Base-by-base conservation (phyloP, 2,888 invertebrate species). In the Tachina fera region DNA sequence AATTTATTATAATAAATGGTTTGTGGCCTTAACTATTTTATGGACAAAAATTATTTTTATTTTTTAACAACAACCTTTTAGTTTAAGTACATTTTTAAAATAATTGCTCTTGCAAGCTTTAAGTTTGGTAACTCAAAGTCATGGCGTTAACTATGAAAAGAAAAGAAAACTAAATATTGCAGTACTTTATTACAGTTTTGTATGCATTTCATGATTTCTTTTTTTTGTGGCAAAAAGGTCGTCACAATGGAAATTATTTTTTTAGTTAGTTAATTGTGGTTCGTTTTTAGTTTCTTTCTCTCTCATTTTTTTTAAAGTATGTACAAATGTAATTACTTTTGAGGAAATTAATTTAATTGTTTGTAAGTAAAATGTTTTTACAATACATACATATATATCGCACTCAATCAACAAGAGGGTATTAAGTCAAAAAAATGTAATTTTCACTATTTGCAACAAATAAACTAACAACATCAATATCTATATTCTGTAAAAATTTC, bases 91-190 rank as follows among this genome's bases (percentile, higher is more conserved):
- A 45, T 76, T 47, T 76, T 47, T 9, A 60, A 77, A 77, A 68
- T 68, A 68, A 67, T 76, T 77, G 58, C 67, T 67, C 41, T 58
- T 47, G 47, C 41, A 39, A 39, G 22, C 14, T 58, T 43, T 45
- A 19, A 49, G 47, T 41, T 58, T n/a, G 47, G n/a, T n/a, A 51
- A 58, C 80, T 80, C 76, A 80, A 84, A 84, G 84, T 71, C 80
- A 72, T 60, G 79, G 79, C 47, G 72, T 49, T 41, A 49, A 41
- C 53, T 56, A 39, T 22, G 14, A n/a, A 39, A 43, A 31, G 11
- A 41, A 71, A 71, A 74, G n/a, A n/a, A n/a, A n/a, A n/a, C n/a
- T n/a, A 41, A 41, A 39, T 41, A 61, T 41, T 49, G 19, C 60
- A 19, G 19, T 47, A 16, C 13, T 74, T 71, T 47, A 31, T 6